phyloP scores from a whole-genome alignment of 2,888 invertebrate species.

The Cantharis lateralis region DNA sequence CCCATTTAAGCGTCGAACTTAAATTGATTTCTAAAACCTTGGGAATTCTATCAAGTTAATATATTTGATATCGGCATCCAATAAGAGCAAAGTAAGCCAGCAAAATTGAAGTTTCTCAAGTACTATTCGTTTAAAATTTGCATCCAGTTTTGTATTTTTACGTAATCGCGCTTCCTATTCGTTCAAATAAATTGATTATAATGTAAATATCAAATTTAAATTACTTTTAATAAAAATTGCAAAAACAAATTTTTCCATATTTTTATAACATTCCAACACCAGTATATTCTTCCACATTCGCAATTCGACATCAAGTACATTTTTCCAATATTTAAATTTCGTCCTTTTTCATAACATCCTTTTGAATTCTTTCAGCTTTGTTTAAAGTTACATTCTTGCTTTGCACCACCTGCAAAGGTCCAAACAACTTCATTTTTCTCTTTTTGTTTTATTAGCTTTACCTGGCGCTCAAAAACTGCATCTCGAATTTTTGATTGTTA shows the following conservation, averaged over 20 bases:
- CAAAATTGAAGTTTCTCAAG: conserved; percentile 4
- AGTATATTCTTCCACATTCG: no score
- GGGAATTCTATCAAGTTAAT: conserved; percentile 11
- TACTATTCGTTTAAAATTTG: conserved; percentile 14
- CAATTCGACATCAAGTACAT: no score
- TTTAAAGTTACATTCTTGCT: no score
- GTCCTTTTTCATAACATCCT: no score
- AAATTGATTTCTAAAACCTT: neutral
- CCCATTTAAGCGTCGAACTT: neutral
- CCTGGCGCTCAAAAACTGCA: no score
- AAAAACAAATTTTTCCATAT: neutral
- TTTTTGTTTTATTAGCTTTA: no score
- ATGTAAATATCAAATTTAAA: conserved; percentile 3
- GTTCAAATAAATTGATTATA: conserved; percentile 2
- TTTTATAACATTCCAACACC: neutral
- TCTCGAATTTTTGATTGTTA: no score
- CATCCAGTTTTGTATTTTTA: conserved; percentile 7
- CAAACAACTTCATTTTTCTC: no score
- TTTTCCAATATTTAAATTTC: no score
- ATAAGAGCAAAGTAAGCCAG: conserved; percentile 7
- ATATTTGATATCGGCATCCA: conserved; percentile 18
- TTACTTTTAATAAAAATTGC: neutral
- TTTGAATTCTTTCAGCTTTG: no score
- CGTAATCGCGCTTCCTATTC: neutral
- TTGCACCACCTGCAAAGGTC: no score